phyloP scores from a whole-genome alignment of 1,140 invertebrate genomes.

The Lordiphosa clarofinis region DNA sequence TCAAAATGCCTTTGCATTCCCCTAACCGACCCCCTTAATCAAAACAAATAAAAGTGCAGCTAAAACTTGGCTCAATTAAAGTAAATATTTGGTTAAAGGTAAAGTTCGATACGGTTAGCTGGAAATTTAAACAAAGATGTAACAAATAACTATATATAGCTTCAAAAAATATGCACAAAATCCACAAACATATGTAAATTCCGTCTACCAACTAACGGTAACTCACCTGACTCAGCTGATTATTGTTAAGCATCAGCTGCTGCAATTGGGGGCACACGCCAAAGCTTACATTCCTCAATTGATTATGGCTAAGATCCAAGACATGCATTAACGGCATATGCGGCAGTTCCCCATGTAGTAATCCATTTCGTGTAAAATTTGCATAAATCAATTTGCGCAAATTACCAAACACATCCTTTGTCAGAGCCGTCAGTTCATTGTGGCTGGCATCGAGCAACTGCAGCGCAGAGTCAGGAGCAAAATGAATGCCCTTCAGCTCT shows the following conservation, averaged over 20 bases:
- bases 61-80: neutral
- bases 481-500: conserved; percentile 34
- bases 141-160: neutral
- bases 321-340: conserved; percentile 42
- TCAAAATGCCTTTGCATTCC: neutral
- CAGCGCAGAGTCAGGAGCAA: conserved; percentile 40
- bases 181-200: too few relatives aligned
- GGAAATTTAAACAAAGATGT: conserved; percentile 18
- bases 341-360: conserved; percentile 42
- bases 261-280: conserved; percentile 45
- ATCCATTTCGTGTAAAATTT: conserved; percentile 65
- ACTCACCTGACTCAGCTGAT: conserved; percentile 56
- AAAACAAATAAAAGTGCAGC: too few relatives aligned
- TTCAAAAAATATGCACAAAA: too few relatives aligned
- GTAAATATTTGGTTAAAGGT: neutral
- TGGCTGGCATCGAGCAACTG: conserved; percentile 61
- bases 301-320: conserved; percentile 59
- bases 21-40: too few relatives aligned
- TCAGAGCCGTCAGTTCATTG: conserved; percentile 49
- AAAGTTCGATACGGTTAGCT: conserved; percentile 23
- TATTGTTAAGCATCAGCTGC: conserved; percentile 46
- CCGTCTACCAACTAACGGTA: neutral
- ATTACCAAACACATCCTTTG: conserved; percentile 36
- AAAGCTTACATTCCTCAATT: conserved; percentile 44
- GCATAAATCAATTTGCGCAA: conserved; percentile 53